Conservation (phyloP, 2,888 invertebrate species). For the Agrochola circellaris region DNA sequence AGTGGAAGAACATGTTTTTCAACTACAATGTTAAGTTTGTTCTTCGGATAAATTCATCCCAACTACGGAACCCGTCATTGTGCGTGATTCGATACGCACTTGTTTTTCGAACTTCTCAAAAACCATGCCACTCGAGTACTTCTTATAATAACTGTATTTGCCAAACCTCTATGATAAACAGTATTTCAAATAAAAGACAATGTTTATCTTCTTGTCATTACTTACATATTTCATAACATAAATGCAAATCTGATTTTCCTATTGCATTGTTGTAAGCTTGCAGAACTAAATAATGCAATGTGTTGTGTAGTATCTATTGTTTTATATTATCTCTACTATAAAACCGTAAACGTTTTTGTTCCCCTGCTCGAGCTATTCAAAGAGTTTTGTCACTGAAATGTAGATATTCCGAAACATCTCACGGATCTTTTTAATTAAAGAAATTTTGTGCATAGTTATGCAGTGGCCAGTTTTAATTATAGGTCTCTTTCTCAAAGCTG, state of each 20-base stretch:
- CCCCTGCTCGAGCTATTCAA: not conserved
- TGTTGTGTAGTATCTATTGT: slow-evolving; percentile 57
- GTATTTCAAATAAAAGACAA: slow-evolving; percentile 32
- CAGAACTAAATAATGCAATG: slow-evolving; percentile 59
- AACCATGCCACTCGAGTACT: slow-evolving; percentile 4
- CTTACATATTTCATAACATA: slow-evolving; percentile 54
- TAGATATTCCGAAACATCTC: not conserved
- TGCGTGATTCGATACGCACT: too few species aligned
- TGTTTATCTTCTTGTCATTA: slow-evolving; percentile 48
- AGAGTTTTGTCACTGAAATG: slow-evolving; percentile 2
- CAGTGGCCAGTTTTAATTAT: not conserved
- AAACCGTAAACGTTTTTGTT: slow-evolving; percentile 20
- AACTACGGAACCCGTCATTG: too few species aligned
- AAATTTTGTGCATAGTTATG: not conserved
- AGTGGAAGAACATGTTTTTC: too few species aligned
- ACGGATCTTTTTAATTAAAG: not conserved
- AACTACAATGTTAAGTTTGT: too few species aligned
- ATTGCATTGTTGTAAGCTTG: slow-evolving; percentile 63
- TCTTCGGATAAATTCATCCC: too few species aligned
- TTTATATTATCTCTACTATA: slow-evolving; percentile 49
- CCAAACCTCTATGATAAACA: slow-evolving; percentile 20
- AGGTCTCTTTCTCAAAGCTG: not conserved
- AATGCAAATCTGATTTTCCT: slow-evolving; percentile 68
- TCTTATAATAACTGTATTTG: slow-evolving; percentile 7
- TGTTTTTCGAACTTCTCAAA: not conserved